phyloP scores from a whole-genome alignment of 2,888 invertebrate species.

The Hemithea aestivaria region DNA sequence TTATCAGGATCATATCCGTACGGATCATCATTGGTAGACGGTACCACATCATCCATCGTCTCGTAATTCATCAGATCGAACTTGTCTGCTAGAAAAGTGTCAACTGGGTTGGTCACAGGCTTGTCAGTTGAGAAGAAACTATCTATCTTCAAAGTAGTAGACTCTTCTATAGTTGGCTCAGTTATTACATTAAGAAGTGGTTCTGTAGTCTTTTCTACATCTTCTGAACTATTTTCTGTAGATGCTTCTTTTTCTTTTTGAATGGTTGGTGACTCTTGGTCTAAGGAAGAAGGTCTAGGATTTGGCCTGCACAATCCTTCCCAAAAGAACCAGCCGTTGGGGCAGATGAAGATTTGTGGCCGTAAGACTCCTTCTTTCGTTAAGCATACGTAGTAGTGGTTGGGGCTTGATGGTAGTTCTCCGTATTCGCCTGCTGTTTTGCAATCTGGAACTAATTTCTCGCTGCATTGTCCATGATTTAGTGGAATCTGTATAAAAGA shows the following conservation, averaged over 20 bases:
- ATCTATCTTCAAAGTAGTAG: constrained; percentile 36
- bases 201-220: constrained; percentile 9
- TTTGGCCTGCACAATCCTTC: constrained; percentile 58
- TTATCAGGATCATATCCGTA: constrained; percentile 34
- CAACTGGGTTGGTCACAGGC: constrained; percentile 45
- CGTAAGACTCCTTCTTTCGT: constrained; percentile 40
- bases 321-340: constrained; percentile 66
- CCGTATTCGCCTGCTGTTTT: constrained; percentile 52
- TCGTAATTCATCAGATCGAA: constrained; percentile 61
- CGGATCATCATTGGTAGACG: constrained; percentile 41
- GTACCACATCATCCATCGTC: constrained; percentile 41
- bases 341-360: constrained; percentile 68
- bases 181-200: background rate
- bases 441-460: constrained; percentile 55
- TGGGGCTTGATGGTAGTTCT: constrained; percentile 45
- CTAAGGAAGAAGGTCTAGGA: constrained; percentile 27
- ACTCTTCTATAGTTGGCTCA: constrained; percentile 10
- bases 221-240: constrained; percentile 16
- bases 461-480: constrained; percentile 53
- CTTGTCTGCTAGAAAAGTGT: constrained; percentile 68
- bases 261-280: constrained; percentile 13
- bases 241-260: no score
- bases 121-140: constrained; percentile 63
- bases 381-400: constrained; percentile 68
- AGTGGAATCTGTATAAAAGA: constrained; percentile 61